A percentile compares a stretch with the other conserved stretches of the same genome.
These are phyloP conservation scores for Podarcis cretensis DNA, from an alignment of 2,113 vertebrate species.

Conservation along the genomic window DNA sequence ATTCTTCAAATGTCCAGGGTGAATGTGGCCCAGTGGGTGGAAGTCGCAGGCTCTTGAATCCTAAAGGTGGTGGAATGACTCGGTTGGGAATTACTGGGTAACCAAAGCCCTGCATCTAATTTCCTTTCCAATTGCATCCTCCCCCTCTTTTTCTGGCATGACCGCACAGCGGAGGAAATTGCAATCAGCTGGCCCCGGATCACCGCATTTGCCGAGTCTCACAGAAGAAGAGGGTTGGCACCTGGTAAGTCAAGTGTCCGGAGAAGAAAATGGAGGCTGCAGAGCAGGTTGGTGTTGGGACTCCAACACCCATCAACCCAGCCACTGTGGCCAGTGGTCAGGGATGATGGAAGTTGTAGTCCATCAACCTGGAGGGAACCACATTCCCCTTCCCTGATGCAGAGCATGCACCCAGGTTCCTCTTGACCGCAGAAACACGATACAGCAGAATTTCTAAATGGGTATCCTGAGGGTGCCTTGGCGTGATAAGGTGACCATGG, in stretches of 20 bases:
- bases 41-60: not conserved
- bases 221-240: constrained; percentile 19
- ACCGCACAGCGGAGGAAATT: constrained; percentile 38
- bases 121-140: not conserved
- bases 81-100: not conserved
- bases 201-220: constrained; percentile 44
- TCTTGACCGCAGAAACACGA: not conserved
- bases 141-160: not conserved
- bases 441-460: not conserved
- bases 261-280: accelerated
- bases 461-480: not conserved
- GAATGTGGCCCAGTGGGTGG: too few relatives aligned
- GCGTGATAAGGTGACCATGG: not conserved
- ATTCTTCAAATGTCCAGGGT: too few relatives aligned
- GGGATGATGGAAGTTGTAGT: not conserved
- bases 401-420: not conserved
- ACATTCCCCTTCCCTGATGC: not conserved
- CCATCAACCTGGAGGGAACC: not conserved
- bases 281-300: not conserved
- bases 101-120: not conserved
- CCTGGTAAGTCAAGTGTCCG: not conserved
- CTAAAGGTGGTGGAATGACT: not conserved
- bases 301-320: not conserved
- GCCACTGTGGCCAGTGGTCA: not conserved
- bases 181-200: constrained; percentile 52